Evolutionary conservation across 2,888 invertebrate genomes (phyloP).

Genomic region (Ecliptopera silaceata): DNA sequence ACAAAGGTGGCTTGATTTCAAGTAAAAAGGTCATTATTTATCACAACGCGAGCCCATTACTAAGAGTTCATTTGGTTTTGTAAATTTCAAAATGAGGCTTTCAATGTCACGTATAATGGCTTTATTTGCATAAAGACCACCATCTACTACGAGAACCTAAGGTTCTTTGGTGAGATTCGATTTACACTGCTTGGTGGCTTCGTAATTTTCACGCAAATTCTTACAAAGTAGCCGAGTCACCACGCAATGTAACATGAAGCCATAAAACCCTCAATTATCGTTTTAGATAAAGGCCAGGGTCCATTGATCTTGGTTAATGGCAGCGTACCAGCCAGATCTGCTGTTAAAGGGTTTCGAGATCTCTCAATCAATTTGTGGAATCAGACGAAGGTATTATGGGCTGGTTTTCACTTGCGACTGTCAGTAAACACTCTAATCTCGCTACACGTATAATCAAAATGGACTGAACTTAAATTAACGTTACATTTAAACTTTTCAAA

Average conservation of each 20-base stretch:
- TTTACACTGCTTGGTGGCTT: too few relatives aligned
- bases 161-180: too few relatives aligned
- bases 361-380: slow-evolving; percentile 8
- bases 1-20: background rate
- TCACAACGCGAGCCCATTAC: background rate
- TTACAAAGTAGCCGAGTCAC: too few relatives aligned
- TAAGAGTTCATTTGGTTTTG: slow-evolving; percentile 7
- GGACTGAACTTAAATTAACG: too few relatives aligned
- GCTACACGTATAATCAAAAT: too few relatives aligned
- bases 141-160: too few relatives aligned
- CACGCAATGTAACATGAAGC: too few relatives aligned
- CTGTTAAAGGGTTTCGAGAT: slow-evolving; percentile 3
- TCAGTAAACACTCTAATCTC: background rate
- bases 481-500: too few relatives aligned
- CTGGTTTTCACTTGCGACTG: background rate
- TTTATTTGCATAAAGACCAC: slow-evolving; percentile 18
- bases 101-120: slow-evolving; percentile 9
- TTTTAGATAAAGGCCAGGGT: slow-evolving; percentile 13
- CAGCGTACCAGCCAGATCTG: slow-evolving; percentile 8
- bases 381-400: background rate
- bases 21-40: background rate
- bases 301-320: slow-evolving; percentile 1
- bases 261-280: too few relatives aligned
- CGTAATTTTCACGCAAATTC: too few relatives aligned
- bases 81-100: slow-evolving; percentile 11